phyloP scores from a whole-genome alignment of 1,140 invertebrate genomes.

The Dolichoris vasculosae region DNA sequence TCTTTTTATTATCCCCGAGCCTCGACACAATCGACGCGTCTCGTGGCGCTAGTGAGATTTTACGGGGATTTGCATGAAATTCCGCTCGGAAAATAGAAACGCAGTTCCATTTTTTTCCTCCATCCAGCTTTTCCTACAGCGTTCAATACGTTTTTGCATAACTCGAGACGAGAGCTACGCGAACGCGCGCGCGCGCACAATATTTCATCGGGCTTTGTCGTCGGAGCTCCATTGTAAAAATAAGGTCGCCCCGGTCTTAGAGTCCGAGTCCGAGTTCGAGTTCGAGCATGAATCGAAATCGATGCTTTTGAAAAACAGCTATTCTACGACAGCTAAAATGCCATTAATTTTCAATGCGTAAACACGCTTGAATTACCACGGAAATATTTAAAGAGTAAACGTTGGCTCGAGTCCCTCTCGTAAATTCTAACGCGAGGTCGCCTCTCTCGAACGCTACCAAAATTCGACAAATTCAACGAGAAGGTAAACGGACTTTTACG shows the following conservation, averaged over 20 bases:
- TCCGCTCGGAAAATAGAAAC: neutral
- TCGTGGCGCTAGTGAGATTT: constrained; percentile 45
- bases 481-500: neutral
- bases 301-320: constrained; percentile 1
- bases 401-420: no score
- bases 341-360: neutral
- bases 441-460: no score
- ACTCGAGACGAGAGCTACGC: neutral
- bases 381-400: neutral
- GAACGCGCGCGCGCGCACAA: no score
- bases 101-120: no score
- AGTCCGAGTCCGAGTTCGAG: neutral
- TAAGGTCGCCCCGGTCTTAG: neutral
- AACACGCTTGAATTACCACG: neutral
- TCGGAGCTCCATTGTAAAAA: neutral
- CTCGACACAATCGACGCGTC: neutral
- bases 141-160: constrained; percentile 40
- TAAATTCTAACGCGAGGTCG: neutral
- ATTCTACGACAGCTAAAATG: neutral
- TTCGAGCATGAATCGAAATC: no score
- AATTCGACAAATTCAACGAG: neutral
- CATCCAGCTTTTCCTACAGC: no score
- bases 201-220: neutral
- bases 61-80: constrained; percentile 30
- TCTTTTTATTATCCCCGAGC: neutral